Conservation (phyloP, 2,888 invertebrate species). For the Lamellibrachia columna region DNA sequence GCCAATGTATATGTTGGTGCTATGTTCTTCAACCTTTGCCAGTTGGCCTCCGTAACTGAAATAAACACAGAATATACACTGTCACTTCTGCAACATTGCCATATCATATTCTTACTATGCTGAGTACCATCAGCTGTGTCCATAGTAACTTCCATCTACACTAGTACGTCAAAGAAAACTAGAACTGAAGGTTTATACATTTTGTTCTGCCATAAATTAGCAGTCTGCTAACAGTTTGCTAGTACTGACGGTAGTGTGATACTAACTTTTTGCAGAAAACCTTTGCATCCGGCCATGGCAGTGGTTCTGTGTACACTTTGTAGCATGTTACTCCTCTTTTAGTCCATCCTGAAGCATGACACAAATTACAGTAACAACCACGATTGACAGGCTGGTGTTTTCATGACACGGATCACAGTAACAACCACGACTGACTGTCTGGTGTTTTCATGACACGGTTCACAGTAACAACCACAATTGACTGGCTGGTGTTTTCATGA, state of each 20-base stretch:
- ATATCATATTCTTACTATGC: background rate
- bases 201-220: background rate
- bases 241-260: background rate
- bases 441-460: too few relatives aligned
- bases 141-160: too few relatives aligned
- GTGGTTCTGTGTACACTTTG: background rate
- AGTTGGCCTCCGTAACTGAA: background rate
- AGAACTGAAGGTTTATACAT: background rate
- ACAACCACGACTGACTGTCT: too few relatives aligned
- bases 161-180: too few relatives aligned
- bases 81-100: background rate
- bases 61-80: background rate
- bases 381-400: too few relatives aligned
- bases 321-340: background rate
- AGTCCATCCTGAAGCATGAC: background rate
- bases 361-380: background rate
- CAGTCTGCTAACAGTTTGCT: too few relatives aligned
- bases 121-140: background rate
- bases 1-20: background rate
- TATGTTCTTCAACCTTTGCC: background rate
- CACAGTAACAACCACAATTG: too few relatives aligned
- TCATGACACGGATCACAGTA: too few relatives aligned
- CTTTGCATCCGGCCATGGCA: slow-evolving; percentile 9
- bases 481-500: too few relatives aligned
- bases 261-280: background rate